Base-by-base conservation (phyloP, 2,888 invertebrate genomes). In the Scrobipalpa costella region DNA sequence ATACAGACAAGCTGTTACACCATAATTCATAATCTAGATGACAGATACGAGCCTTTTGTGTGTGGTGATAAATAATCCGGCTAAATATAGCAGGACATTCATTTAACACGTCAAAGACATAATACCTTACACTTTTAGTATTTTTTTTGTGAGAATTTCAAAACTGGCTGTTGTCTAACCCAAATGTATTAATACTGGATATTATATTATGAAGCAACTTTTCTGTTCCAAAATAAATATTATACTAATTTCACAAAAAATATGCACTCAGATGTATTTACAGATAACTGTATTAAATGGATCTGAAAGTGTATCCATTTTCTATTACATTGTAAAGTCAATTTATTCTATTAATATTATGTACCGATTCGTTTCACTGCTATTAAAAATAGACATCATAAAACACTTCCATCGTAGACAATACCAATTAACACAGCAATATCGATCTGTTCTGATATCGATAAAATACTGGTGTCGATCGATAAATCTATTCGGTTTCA, bases 401-500 rank as follows among this genome's bases (percentile, higher is more conserved):
- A 11, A 40, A 11, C 9, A 13, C 13, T 40, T 47, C 17, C 17
- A 17, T 5, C n/a, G 55, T 5, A 3, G 50, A 33, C 55, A 34
- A 52, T 55, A 33, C 55, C 27, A 33, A 55, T 55, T 34, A 34
- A 27, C 15, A 55, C 1, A 55, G 55, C 55, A 27, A 27, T 33
- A 55, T 55, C 55, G 55, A 55, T 55, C n/a, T 33, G 55, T 27
- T 27, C 55, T 21, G 49, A 49, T 19, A 49, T 49, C 49, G 49
- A 49, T 49, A 49, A 49, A 19, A 49, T 49, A 49, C 9, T 2
- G 11, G 19, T 19, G 17, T 57, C 33, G 57, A 36, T 57, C 71
- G 74, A 83, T 86, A 83, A 84, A 86, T 85, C 83, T 80, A 77
- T 79, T 77, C 77, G 19, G 75, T 70, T 76, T 70, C 78, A 84